Base-by-base conservation (phyloP, 1,140 invertebrate species). In the Lepidostoma basale region DNA sequence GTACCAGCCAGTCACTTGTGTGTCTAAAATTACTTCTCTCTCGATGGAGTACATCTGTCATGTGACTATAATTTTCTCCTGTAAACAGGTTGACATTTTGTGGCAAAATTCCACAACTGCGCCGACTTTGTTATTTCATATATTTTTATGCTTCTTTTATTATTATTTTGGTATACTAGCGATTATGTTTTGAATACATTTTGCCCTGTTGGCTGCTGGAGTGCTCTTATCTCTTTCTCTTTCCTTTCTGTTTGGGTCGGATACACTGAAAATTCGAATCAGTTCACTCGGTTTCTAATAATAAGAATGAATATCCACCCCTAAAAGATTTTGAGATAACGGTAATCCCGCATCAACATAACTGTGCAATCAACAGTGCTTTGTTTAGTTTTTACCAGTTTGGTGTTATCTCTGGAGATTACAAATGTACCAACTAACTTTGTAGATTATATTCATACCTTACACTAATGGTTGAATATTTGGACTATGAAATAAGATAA, bases 191-290 rank as follows among this genome's bases (percentile, higher is more conserved):
- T 45, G 44, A 56, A 60, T 52, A 69, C 54, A 69, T 67, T 72
- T 73, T 73, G 70, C 70, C 70, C 70, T 73, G 70, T 73, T 73
- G 70, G 70, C 67, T 69, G 67, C 62, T 67, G 52, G 33, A 60
- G 63, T 67, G 60, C 59, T 69, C n/a, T 25, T 56, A 56, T 73
- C 63, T 69, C 63, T 44, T 56, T 12, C 2, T 18, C 26, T 8
- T 23, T 8, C 14, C 28, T 45, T 60, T 47, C 49, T 44, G 28
- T 23, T 30, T 39, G 36, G 54, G 49, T 54, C 49, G 28, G 14
- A 8, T 28, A 3, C 6, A 33, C n/a, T n/a, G n/a, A n/a, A n/a
- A n/a, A n/a, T n/a, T n/a, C n/a, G n/a, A n/a, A n/a, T n/a, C n/a
- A 14, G n/a, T 54, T 30, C 9, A 25, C 47, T 30, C 10, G 28